phyloP scores from a whole-genome alignment of 2,113 vertebrate species.

The Brachyhypopomus occidentalis region DNA sequence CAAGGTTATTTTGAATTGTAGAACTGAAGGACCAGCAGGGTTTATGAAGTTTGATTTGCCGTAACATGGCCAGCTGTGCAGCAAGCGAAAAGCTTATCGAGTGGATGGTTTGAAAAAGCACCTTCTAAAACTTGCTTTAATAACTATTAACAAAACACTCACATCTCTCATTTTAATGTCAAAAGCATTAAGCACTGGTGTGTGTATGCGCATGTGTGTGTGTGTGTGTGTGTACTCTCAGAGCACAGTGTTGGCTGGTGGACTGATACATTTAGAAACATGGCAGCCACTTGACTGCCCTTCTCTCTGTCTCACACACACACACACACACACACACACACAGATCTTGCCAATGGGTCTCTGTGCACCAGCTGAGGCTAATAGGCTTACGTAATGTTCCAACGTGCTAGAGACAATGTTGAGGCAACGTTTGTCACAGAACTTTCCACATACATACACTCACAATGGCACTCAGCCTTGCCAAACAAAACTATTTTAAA shows the following conservation, averaged over 20 bases:
- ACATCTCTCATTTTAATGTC: neutral
- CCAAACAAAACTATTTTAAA: constrained; percentile 7
- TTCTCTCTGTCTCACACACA: constrained; percentile 9
- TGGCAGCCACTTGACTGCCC: constrained; percentile 44
- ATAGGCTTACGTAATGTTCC: constrained; percentile 41
- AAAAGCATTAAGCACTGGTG: constrained; percentile 20
- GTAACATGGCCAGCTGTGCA: neutral
- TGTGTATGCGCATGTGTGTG: constrained; percentile 5
- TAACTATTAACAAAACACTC: constrained; percentile 1
- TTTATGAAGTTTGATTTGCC: neutral
- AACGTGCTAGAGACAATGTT: constrained; percentile 29
- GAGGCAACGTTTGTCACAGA: constrained; percentile 16
- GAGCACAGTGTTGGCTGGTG: constrained; percentile 9
- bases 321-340: too few species aligned
- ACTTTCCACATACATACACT: constrained; percentile 20
- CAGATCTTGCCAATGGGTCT: constrained; percentile 17
- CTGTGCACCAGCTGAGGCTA: constrained; percentile 32
- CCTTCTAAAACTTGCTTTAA: constrained; percentile 3
- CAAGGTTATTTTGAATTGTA: neutral
- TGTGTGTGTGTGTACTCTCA: neutral
- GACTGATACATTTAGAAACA: constrained; percentile 44
- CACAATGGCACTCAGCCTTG: constrained; percentile 17
- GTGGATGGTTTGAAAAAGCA: neutral
- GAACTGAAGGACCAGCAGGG: neutral
- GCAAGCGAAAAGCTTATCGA: neutral